Evolutionary conservation across 1,140 invertebrate genomes (phyloP), one percentile per base, ranked within the genome.

Genomic region (Marisa cornuarietis): DNA sequence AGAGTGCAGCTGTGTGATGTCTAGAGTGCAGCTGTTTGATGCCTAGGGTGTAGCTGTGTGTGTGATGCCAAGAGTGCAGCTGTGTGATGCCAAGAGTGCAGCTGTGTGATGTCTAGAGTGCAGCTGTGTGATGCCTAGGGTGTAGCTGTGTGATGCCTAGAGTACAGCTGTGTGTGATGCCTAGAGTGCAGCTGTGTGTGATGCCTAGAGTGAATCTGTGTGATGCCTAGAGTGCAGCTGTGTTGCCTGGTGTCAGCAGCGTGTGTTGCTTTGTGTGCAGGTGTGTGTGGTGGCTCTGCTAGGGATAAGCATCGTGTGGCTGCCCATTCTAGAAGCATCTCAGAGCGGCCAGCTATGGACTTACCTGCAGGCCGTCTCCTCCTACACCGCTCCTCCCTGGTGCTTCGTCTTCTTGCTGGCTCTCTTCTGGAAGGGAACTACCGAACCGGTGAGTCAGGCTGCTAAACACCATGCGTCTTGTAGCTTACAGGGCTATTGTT

Each of bases 281-380:
- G 77, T 85, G 42, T 84, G 84, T 8, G 91, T 93, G 22, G 63
- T 93, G 11, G 83, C 92, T 51, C 86, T 93, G 65, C 90, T 93
- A 13, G 88, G 82, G 7, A 80, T 92, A 16, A 92, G 92, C 81
- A 90, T 93, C 61, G 71, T 92, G 18, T 93, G 93, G 93, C 90
- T 93, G 75, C 92, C 93, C 10, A 90, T 93, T 31, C 91, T 93
- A 79, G 85, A 92, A 80, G 85, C 87, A 7, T 89, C 88, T 24
- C 88, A 91, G 76, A 91, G 92, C 52, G 91, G 92, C 61, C 90
- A 92, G 83, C 86, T 93, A 4, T 93, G 90, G 87, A 90, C 90
- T 78, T 93, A 93, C 84, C 89, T 93, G 79, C 92, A 93, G 85
- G 88, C 90, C 63, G 89, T 93, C 13, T 90, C 91, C 20, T 89